Percentiles rank a stretch among this genome's conserved stretches.
Evolutionary conservation across 2,888 invertebrate species (phyloP).

Genomic region (Rhagium mordax): DNA sequence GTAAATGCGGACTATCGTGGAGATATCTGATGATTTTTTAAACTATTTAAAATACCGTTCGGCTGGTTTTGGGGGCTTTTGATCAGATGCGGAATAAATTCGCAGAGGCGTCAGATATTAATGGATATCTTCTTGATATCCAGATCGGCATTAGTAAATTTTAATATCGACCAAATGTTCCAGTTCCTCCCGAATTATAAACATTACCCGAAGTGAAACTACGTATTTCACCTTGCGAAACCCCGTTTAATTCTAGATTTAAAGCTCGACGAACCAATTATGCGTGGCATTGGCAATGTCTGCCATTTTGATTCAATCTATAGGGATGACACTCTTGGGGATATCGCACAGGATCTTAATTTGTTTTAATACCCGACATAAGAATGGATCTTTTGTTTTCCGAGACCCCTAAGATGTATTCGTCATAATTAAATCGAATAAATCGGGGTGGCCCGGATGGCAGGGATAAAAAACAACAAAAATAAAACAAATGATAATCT

Average conservation of each 20-base stretch:
- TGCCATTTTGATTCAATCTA: conserved; percentile 74
- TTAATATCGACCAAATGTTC: conserved; percentile 33
- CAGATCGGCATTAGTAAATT: conserved; percentile 28
- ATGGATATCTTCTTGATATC: conserved; percentile 14
- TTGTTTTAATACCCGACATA: conserved; percentile 64
- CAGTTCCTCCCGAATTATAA: conserved; percentile 44
- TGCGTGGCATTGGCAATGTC: conserved; percentile 65
- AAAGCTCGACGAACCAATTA: conserved; percentile 67
- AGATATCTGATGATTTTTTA: too few relatives aligned
- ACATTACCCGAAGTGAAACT: conserved; percentile 61
- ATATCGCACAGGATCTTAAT: conserved; percentile 66
- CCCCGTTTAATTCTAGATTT: conserved; percentile 62
- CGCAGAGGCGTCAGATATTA: not conserved
- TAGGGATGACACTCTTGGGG: conserved; percentile 75
- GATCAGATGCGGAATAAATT: not conserved
- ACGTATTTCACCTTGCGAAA: conserved; percentile 61
- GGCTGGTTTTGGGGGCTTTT: not conserved
- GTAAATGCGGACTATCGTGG: too few relatives aligned
- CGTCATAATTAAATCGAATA: conserved; percentile 50
- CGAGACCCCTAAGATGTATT: conserved; percentile 45
- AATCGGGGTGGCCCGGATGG: conserved; percentile 29
- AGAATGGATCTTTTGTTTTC: conserved; percentile 51
- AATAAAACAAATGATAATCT: conserved; percentile 42
- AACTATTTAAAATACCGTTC: not conserved
- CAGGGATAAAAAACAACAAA: conserved; percentile 31